Conservation (phyloP, 1,140 invertebrate species). For the Pollicipes pollicipes region DNA sequence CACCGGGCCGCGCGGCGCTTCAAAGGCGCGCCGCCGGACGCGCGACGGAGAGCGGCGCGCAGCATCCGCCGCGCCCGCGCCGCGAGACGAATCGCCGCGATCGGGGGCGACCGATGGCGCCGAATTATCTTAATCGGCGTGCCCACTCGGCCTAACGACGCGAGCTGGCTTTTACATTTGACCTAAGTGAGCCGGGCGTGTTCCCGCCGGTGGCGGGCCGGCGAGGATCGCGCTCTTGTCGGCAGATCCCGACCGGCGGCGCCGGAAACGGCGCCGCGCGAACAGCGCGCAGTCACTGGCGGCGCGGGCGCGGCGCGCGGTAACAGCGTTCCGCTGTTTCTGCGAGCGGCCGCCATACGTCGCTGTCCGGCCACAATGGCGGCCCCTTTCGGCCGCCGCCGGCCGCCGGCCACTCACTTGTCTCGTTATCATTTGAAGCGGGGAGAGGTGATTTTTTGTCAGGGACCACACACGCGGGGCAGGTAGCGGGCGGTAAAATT, state of each 20-base stretch:
- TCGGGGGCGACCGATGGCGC: background rate
- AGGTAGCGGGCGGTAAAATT: background rate
- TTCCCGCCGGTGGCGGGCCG: too few relatives aligned
- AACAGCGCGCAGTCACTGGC: background rate
- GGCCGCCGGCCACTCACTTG: background rate
- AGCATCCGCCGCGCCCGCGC: too few relatives aligned
- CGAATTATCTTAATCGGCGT: background rate
- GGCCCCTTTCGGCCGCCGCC: too few relatives aligned
- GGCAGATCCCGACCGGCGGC: background rate
- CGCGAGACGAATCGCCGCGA: background rate
- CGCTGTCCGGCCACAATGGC: background rate
- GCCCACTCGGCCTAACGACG: background rate
- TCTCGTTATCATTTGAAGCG: background rate
- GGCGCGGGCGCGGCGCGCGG: too few relatives aligned
- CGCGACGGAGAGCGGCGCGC: too few relatives aligned
- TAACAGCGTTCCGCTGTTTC: background rate
- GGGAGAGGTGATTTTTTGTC: background rate
- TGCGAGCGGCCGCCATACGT: background rate
- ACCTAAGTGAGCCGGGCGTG: background rate
- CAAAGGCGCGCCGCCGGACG: background rate
- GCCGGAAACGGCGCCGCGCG: background rate
- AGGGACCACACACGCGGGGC: background rate
- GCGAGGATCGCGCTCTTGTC: background rate
- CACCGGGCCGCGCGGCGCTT: background rate
- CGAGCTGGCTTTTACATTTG: background rate